Conservation (phyloP, 2,113 vertebrate species). For the Etia nguti region DNA sequence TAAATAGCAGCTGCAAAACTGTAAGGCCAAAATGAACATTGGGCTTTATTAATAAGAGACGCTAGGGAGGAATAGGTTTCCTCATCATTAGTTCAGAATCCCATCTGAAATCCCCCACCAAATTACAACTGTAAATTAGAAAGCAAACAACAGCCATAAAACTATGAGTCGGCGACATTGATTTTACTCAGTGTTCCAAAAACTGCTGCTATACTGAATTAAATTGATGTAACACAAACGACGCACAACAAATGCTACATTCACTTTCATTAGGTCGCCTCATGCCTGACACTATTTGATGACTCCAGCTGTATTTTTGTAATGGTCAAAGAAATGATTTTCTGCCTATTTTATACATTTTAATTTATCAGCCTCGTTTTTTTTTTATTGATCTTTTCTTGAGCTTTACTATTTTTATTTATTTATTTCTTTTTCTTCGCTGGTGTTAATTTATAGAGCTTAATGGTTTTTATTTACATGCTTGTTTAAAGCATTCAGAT, state of each 20-base stretch:
- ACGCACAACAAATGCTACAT: neutral
- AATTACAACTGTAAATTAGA: neutral
- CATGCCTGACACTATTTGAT: neutral
- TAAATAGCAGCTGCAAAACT: neutral
- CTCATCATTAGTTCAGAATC: neutral
- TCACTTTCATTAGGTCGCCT: neutral
- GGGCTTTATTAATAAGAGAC: neutral
- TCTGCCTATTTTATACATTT: neutral
- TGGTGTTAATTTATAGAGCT: neutral
- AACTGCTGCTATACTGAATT: neutral
- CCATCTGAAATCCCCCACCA: neutral
- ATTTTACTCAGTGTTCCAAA: neutral
- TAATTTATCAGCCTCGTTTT: neutral
- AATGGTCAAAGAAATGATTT: neutral
- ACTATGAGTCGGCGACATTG: neutral
- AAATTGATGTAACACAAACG: neutral
- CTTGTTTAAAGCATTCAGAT: neutral
- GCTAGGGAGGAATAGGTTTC: neutral
- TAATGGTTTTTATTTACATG: neutral
- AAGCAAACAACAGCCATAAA: neutral
- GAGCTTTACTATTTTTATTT: rapidly evolving
- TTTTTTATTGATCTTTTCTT: neutral
- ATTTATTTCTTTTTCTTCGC: neutral
- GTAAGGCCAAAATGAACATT: neutral
- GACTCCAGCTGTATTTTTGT: neutral